Percentiles rank a stretch among this genome's conserved stretches.
Evolutionary conservation across 35 echinoderm and acorn worm genomes (phyloP).

Genomic region (Hemicentrotus pulcherrimus): DNA sequence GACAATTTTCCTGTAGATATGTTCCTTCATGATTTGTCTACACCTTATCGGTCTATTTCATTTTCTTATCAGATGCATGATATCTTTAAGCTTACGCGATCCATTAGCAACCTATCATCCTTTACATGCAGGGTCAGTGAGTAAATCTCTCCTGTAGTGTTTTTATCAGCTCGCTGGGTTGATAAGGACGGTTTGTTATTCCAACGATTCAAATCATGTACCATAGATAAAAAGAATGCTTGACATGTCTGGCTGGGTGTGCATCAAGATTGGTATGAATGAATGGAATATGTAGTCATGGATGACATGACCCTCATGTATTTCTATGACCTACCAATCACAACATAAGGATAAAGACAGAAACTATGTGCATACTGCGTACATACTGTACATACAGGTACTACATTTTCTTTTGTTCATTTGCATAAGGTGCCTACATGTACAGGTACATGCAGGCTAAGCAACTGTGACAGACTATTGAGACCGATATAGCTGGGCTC

Average conservation of each 20-base stretch:
- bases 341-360: background rate
- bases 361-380: background rate
- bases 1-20: too few relatives aligned
- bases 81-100: background rate
- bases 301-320: background rate
- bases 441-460: background rate
- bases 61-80: background rate
- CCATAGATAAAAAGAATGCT: background rate
- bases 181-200: constrained; percentile 31
- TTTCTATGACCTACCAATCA: background rate
- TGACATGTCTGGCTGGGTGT: background rate
- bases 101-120: background rate
- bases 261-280: background rate
- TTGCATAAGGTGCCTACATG: background rate
- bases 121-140: background rate
- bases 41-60: background rate
- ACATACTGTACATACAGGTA: too few relatives aligned
- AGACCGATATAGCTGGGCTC: too few relatives aligned
- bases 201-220: constrained; percentile 37
- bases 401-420: background rate
- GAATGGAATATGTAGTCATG: background rate
- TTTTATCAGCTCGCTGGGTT: background rate
- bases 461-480: too few relatives aligned
- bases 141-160: background rate
- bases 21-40: background rate